Conservation (phyloP, 2,797 vertebrate genomes). For the Sebastes trivittatus region DNA sequence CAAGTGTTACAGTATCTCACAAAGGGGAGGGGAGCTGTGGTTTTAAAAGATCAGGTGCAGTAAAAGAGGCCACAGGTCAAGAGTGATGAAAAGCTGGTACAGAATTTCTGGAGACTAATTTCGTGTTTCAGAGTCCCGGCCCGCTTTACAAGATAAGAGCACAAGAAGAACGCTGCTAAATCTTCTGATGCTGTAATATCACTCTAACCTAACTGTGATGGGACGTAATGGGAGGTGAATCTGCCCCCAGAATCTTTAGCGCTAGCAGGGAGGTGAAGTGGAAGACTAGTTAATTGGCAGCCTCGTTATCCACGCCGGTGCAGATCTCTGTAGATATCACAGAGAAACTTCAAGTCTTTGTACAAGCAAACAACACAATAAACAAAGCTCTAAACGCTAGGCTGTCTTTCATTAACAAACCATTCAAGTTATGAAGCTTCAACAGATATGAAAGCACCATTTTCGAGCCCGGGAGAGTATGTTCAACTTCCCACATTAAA, state of each 20-base stretch:
- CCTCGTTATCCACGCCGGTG: slow-evolving; percentile 12
- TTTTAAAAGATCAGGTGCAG: background rate
- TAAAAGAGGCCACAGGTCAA: slow-evolving; percentile 11
- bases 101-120: slow-evolving; percentile 9
- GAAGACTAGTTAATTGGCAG: slow-evolving; percentile 37
- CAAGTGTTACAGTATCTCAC: background rate
- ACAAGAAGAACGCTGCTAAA: background rate
- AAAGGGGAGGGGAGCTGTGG: background rate
- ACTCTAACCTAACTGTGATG: background rate
- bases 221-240: slow-evolving; percentile 18
- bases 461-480: background rate
- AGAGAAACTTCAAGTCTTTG: background rate
- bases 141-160: slow-evolving; percentile 16
- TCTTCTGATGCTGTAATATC: slow-evolving; percentile 19
- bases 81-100: background rate
- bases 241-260: background rate
- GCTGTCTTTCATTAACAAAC: slow-evolving; percentile 1
- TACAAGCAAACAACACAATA: background rate
- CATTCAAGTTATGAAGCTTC: background rate
- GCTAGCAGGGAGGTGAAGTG: slow-evolving; percentile 12
- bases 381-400: slow-evolving; percentile 2
- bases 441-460: background rate
- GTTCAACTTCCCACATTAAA: background rate
- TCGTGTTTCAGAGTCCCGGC: background rate
- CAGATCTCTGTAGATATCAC: slow-evolving; percentile 9